Evolutionary conservation across 2,113 vertebrate species (phyloP), one percentile per base, ranked within the genome.

Genomic region (Condylura cristata): DNA sequence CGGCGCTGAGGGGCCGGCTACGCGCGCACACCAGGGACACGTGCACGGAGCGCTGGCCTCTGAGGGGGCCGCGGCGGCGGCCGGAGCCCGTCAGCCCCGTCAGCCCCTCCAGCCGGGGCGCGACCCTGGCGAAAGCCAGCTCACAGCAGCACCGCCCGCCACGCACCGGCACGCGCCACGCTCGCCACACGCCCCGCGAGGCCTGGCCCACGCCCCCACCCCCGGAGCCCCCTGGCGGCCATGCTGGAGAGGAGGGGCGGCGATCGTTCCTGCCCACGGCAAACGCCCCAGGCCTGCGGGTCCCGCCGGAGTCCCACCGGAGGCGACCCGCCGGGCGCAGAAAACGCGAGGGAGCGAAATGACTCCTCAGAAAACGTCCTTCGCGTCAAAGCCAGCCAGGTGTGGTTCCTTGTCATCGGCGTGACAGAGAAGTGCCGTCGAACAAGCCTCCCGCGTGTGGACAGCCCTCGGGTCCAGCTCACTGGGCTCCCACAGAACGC

Each of bases 91-190:
- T n/a, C n/a, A n/a, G n/a, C n/a, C n/a, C n/a, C n/a, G n/a, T n/a
- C n/a, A 32, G 8, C 14, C 53, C 18, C 22, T 48, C 20, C 20
- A 9, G 56, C 56, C 48, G 48, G 48, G 17, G 46, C 48, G 17
- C 3, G 51, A 30, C 60, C 34, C 10, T 11, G 1, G 0, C 6
- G 5, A 44, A 12, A 0, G 41, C 65, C 79, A 6, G 3, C 11
- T 30, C 61, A 53, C 60, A 2, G 0, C 26, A 4, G 41, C 0
- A 0, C 17, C 1, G 14, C 30, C 20, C 24, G 48, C 48, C 48
- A 17, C 48, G 17, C 48, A 51, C 16, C 5, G 44, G 44, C 9
- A 9, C 44, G 9, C 44, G 44, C 5, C 9, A 44, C 44, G 44
- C 44, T 44, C 9, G 44, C 44, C 44, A 8, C 46, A 2, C 46